Base-by-base conservation (phyloP, 1,140 invertebrate species). In the Geopemphigus sp. region DNA sequence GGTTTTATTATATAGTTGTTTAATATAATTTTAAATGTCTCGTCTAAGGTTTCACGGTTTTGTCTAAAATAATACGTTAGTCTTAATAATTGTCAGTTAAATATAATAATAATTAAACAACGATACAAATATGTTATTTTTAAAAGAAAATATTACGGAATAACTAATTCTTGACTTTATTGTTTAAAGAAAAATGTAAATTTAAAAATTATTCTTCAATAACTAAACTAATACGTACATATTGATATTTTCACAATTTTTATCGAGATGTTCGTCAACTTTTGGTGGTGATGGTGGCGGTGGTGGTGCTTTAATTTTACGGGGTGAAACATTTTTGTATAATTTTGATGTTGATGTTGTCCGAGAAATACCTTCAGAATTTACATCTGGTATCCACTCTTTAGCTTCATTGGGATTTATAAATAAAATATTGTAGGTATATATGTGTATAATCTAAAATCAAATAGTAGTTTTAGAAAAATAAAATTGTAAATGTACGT, bases 351-450 rank as follows among this genome's bases (percentile, higher is more conserved):
- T 57, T 14, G 72, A 74, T 29, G 72, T 26, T 2, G 72, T 74
- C 8, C 72, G 50, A 32, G 72, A 74, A 57, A 74, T 74, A 39
- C 26, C 19, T 32, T 74, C 72, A 74, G 54, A 22, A 39, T 74
- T 74, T 14, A 45, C 12, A 57, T 59, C 29, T 57, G 72, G 72
- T 32, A 39, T 74, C 72, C 72, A 74, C 22, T n/a, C 72, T 74
- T 56, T 74, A 39, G 59, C 72, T 74, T 74, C 72, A 74, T 57
- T 74, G 15, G n/a, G n/a, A n/a, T n/a, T n/a, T n/a, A n/a, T n/a
- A n/a, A n/a, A n/a, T n/a, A n/a, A n/a, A n/a, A n/a, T n/a, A n/a
- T n/a, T n/a, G n/a, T n/a, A n/a, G n/a, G n/a, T n/a, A n/a, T n/a
- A n/a, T n/a, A n/a, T n/a, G n/a, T n/a, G n/a, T n/a, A n/a, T n/a